phyloP scores from a whole-genome alignment of 2,888 invertebrate species.

The Lithophane ornitopus region DNA sequence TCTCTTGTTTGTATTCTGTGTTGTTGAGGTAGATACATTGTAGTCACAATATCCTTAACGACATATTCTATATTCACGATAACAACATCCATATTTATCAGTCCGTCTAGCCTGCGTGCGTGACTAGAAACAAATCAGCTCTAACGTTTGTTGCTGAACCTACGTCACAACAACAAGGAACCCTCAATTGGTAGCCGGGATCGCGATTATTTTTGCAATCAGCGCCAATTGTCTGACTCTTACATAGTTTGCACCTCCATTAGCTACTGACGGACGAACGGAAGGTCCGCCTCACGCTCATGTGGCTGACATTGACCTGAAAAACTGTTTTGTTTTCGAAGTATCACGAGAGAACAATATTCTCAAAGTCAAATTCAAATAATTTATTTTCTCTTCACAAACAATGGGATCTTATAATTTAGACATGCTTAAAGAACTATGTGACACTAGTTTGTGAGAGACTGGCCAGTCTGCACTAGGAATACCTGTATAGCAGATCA shows the following conservation, averaged over 20 bases:
- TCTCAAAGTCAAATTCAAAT: too few relatives aligned
- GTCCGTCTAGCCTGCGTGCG: constrained; percentile 35
- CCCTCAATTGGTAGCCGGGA: constrained; percentile 80
- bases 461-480: too few relatives aligned
- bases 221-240: constrained; percentile 78
- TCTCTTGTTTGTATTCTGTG: too few relatives aligned
- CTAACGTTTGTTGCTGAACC: constrained; percentile 51
- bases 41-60: constrained; percentile 1
- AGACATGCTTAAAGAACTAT: too few relatives aligned
- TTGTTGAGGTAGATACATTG: not conserved
- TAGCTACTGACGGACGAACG: constrained; percentile 25
- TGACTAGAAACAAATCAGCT: constrained; percentile 34
- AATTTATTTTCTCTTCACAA: too few relatives aligned
- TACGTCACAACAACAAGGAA: constrained; percentile 59
- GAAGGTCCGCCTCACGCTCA: constrained; percentile 11
- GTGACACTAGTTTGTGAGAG: too few relatives aligned
- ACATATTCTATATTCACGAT: not conserved
- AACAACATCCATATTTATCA: not conserved
- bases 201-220: constrained; percentile 85
- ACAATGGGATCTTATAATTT: too few relatives aligned
- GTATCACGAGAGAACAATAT: not conserved
- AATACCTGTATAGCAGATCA: too few relatives aligned
- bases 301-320: constrained; percentile 69
- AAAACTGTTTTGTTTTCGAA: constrained; percentile 37
- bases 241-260: constrained; percentile 63